Base-by-base conservation (phyloP, 1,140 invertebrate species). In the Drosophila serrata region DNA sequence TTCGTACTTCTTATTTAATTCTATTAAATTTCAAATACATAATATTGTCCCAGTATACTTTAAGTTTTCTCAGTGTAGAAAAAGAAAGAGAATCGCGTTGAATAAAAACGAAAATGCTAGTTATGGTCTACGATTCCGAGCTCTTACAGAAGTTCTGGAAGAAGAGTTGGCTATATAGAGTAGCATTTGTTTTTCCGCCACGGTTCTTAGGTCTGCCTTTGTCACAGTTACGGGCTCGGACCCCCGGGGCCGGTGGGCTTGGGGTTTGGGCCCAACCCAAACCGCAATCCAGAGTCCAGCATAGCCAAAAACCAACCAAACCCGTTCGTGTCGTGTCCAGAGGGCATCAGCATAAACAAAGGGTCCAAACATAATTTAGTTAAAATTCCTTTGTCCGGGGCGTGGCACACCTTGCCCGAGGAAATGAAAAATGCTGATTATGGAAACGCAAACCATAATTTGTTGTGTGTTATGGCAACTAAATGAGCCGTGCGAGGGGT, bases 321-420 rank as follows among this genome's bases (percentile, higher is more conserved):
- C 62, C 62, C 51, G 27, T 75, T 68, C 60, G 57, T 81, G 29
- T 59, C 81, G 69, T 84, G 82, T 78, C 77, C 75, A 58, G 48
- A 58, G 57, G 74, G 65, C 74, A 85, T 85, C 78, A 81, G 60
- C 60, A 77, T 70, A 69, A 85, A 76, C 74, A 82, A 73, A 77
- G 55, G 59, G 19, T 15, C 33, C 68, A 74, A 86, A 68, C 82
- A 85, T 84, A 80, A 85, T 84, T 85, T 73, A 73, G 61, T 79
- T 84, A 51, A 80, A 67, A 63, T 65, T 74, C 60, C 43, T 29
- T 68, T 67, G 58, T 59, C 61, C 45, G 49, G 62, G 81, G 76
- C 53, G 74, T 73, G 77, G 57, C 81, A 46, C 67, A 57, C 37
- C 55, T 75, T 61, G 75, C 43, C 59, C 27, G 46, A 61, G 45